Evolutionary conservation across 2,888 invertebrate genomes (phyloP), one percentile per base, ranked within the genome.

Genomic region (Eremobia ochroleuca): DNA sequence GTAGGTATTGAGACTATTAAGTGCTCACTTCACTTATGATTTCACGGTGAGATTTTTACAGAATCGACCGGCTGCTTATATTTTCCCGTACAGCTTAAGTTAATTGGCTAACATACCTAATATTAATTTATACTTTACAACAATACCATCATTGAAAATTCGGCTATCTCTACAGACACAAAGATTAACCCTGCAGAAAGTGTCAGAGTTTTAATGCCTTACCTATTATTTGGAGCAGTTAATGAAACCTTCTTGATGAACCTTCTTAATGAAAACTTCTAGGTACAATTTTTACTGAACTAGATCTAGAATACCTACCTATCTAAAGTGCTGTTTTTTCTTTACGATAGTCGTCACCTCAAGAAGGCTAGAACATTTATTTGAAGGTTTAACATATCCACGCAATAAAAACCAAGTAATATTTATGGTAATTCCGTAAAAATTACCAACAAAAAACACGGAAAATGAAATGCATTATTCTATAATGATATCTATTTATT

Each of bases 401-500:
- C 15, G 34, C 34, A 46, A 21, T 62, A 70, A 64, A 70, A 46
- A 0, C 31, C 1, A 18, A 75, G 3, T 18, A 34, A 15, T 25
- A 1, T 21, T 58, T 49, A 9, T 0, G 18, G 9, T 18, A 15
- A n/a, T 18, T 28, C 2, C 9, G 18, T 0, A 28, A 6, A 28
- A 46, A 31, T n/a, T 2, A 18, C 18, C 2, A 34, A 76, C 2
- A 25, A 13, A 43, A 31, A 4, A 37, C 13, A 49, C 2, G 5
- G 25, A 15, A 71, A 49, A 77, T 34, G 0, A 77, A 55, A 46
- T 18, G 8, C 70, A 46, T 43, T 52, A 6, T 61, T 55, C 21
- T 11, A 43, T 40, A n/a, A 46, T 64, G 8, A 71, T 37, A 58
- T 49, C 5, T 13, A 46, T 77, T 58, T 77, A 65, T 72, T 64